Percentiles rank a stretch among this genome's conserved stretches.
phyloP scores from a whole-genome alignment of 1,140 invertebrate species.

The Apis laboriosa region DNA sequence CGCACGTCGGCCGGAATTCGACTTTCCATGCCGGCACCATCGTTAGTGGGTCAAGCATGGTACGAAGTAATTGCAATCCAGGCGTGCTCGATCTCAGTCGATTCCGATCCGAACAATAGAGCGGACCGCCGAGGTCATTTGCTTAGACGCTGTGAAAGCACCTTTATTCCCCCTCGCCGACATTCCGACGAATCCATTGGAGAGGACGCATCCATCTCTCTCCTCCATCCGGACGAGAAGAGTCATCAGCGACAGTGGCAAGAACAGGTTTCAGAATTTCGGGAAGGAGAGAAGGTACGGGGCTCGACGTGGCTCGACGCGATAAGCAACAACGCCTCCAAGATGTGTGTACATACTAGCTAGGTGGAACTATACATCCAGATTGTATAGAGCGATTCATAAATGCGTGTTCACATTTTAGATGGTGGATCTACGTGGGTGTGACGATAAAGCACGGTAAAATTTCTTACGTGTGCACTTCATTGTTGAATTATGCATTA shows the following conservation, averaged over 20 bases:
- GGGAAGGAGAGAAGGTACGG: conserved; percentile 45
- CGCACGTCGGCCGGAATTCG: neutral
- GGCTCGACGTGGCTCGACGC: conserved; percentile 50
- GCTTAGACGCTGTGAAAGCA: neutral
- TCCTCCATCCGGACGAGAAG: neutral
- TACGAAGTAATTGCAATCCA: conserved; percentile 7
- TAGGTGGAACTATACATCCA: conserved; percentile 8
- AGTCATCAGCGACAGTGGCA: conserved; percentile 23
- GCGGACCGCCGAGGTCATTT: neutral
- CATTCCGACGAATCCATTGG: neutral
- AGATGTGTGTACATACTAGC: neutral
- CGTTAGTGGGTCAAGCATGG: neutral
- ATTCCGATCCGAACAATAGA: neutral
- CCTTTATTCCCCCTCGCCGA: conserved; percentile 1
- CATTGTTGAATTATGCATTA: too few relatives aligned
- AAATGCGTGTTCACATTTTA: too few relatives aligned
- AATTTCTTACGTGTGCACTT: too few relatives aligned
- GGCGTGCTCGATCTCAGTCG: neutral
- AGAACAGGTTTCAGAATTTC: conserved; percentile 56
- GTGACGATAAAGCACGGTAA: too few relatives aligned
- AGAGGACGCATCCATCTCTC: neutral
- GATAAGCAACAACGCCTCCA: conserved; percentile 56
- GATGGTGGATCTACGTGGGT: too few relatives aligned
- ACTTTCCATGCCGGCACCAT: neutral
- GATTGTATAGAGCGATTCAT: neutral